These are phyloP conservation scores for Semnornis frantzii DNA, from an alignment of 2,113 vertebrate genomes.

Conservation along the genomic window DNA sequence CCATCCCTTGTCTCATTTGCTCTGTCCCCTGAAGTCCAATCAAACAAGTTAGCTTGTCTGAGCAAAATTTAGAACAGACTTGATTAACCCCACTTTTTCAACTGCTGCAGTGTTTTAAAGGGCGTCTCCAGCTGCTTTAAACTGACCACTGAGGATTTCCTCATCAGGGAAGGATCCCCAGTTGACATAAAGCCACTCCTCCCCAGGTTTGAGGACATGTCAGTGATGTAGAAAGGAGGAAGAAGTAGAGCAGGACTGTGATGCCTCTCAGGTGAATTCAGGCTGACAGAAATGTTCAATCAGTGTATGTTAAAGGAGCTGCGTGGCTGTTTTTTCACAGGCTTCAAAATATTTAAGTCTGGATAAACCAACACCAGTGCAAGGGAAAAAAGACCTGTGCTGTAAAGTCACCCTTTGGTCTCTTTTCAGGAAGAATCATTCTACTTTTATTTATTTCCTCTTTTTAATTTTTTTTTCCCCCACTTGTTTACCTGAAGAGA, in stretches of 20 bases:
- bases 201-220: too few species aligned
- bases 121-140: not conserved
- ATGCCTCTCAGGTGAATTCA: not conserved
- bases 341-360: not conserved
- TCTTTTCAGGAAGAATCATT: not conserved
- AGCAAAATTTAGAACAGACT: not conserved
- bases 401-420: not conserved
- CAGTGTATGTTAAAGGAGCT: not conserved
- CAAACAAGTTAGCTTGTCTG: not conserved
- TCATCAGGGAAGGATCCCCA: not conserved
- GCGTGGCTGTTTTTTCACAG: not conserved
- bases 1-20: not conserved
- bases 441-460: too few species aligned
- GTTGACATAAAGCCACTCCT: not conserved
- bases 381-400: not conserved
- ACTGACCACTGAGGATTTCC: not conserved
- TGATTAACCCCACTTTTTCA: not conserved
- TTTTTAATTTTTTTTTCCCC: too few species aligned
- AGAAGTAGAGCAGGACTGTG: not conserved
- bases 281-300: not conserved
- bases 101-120: not conserved
- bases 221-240: not conserved
- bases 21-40: not conserved
- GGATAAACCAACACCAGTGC: accelerated
- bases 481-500: accelerated